Evolutionary conservation across 2,797 vertebrate species (phyloP).

Genomic region (Kryptopterus vitreolus): DNA sequence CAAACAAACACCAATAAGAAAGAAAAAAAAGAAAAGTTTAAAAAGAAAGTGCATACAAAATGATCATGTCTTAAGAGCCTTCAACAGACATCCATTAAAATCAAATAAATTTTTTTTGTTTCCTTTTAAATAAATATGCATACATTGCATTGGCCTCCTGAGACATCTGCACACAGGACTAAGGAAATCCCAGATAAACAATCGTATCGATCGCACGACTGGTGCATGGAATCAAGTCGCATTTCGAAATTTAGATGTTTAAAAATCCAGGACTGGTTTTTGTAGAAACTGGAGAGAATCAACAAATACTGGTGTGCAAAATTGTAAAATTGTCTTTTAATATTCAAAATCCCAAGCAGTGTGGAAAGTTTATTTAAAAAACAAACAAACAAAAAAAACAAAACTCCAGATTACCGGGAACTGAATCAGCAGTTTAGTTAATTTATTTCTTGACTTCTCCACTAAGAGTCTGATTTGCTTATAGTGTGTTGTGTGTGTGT

Average conservation of each 20-base stretch:
- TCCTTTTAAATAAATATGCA: neutral
- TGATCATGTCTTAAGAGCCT: constrained; percentile 8
- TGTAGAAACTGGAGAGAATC: neutral
- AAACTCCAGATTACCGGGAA: neutral
- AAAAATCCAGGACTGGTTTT: neutral
- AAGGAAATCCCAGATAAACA: neutral
- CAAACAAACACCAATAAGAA: neutral
- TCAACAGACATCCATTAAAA: constrained; percentile 18
- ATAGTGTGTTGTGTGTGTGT: neutral
- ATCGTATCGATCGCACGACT: neutral
- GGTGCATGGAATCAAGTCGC: neutral
- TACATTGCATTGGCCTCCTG: constrained; percentile 24
- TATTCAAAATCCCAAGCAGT: neutral
- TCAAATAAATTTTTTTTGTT: neutral
- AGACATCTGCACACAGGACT: neutral
- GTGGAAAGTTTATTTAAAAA: neutral
- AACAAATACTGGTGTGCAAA: neutral
- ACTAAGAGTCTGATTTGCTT: neutral
- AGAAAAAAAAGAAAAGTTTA: neutral
- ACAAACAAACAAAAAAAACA: neutral
- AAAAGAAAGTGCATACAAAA: constrained; percentile 45
- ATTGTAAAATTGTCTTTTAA: neutral
- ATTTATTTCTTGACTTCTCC: neutral
- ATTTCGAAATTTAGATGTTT: neutral
- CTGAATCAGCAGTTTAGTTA: neutral